Evolutionary conservation across 1,140 invertebrate species (phyloP).

Genomic region (Nylanderia fulva): DNA sequence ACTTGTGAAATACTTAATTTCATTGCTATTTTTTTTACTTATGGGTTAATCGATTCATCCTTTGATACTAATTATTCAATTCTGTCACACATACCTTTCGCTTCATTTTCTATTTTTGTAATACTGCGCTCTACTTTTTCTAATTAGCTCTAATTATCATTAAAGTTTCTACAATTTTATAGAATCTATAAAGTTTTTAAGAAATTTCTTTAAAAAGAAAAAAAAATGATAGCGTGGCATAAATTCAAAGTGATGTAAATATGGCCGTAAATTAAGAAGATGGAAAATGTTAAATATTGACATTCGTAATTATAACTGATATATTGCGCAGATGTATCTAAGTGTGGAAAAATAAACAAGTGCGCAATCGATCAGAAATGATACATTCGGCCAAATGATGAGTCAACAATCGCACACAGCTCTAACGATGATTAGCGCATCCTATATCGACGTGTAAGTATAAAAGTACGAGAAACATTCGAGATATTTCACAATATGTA

Average conservation of each 20-base stretch:
- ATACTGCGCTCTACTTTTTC: no score
- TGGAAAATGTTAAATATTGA: conserved; percentile 19
- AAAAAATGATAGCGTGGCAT: not conserved
- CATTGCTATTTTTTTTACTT: no score
- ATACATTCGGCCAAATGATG: not conserved
- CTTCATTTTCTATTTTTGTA: no score
- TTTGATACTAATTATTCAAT: no score
- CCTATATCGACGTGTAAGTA: not conserved
- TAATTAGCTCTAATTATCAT: no score
- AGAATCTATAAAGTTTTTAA: not conserved
- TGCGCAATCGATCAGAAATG: not conserved
- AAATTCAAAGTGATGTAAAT: not conserved
- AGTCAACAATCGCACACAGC: not conserved
- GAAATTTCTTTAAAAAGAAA: not conserved
- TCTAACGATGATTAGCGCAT: not conserved
- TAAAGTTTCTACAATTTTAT: conserved; percentile 19
- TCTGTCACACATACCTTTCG: no score
- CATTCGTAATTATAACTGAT: conserved; percentile 13
- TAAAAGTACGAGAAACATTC: not conserved
- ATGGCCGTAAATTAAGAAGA: not conserved
- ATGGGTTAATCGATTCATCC: no score
- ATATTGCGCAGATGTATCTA: not conserved
- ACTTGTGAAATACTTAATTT: no score
- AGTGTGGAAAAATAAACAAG: conserved; percentile 11
- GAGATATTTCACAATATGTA: not conserved